A percentile compares a stretch with the other conserved stretches of the same genome.
Conservation (phyloP, 2,797 vertebrate genomes). For the Protonibea diacanthus region DNA sequence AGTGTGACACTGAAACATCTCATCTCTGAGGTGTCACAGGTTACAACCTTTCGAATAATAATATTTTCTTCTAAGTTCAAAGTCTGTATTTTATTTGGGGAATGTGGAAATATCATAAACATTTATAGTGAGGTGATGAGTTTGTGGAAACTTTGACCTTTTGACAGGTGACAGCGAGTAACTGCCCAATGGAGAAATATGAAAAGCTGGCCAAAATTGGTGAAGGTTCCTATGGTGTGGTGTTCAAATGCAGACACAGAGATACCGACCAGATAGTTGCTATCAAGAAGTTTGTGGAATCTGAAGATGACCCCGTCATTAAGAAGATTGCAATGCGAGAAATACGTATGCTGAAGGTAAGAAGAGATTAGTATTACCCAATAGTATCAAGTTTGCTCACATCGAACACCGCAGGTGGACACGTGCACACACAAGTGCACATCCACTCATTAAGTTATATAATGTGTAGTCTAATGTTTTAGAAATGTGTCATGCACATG, state of each 20-base stretch:
- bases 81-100: no score
- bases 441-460: not conserved
- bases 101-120: not conserved
- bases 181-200: constrained; percentile 89
- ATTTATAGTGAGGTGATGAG: not conserved
- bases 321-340: constrained; percentile 93
- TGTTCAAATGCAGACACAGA: constrained; percentile 92
- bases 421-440: not conserved
- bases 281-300: constrained; percentile 94
- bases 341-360: constrained; percentile 92
- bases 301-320: constrained; percentile 91
- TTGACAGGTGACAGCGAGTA: constrained; percentile 39
- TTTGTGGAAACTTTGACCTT: not conserved
- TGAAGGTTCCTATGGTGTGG: constrained; percentile 92
- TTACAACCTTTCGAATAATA: not conserved
- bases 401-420: constrained; percentile 12
- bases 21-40: not conserved
- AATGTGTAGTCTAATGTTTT: not conserved
- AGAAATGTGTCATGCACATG: not conserved
- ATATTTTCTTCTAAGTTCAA: not conserved
- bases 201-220: constrained; percentile 93
- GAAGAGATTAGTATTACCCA: constrained; percentile 26
- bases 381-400: constrained; percentile 16
- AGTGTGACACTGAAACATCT: constrained; percentile 5
- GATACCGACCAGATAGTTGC: constrained; percentile 91